These are phyloP conservation scores for Naja naja DNA, from an alignment of 2,113 vertebrate species.

Conservation along the genomic window DNA sequence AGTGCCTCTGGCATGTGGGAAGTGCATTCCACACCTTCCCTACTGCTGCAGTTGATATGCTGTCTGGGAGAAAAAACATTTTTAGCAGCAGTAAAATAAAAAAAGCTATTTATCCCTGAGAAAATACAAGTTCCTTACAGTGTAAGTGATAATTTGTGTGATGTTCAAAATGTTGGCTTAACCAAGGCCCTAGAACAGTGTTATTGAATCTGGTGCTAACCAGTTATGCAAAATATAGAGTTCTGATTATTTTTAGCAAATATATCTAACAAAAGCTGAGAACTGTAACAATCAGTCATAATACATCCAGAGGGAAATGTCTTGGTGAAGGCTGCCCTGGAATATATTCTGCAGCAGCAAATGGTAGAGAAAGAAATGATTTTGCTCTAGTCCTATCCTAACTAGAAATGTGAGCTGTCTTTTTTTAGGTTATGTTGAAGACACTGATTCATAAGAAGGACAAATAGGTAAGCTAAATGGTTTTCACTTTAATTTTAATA, in stretches of 20 bases:
- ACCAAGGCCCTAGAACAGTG: background rate
- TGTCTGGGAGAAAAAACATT: background rate
- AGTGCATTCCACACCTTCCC: constrained; percentile 12
- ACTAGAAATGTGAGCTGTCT: background rate
- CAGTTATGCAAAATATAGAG: background rate
- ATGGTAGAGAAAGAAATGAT: background rate
- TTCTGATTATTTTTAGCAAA: background rate
- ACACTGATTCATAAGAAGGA: background rate
- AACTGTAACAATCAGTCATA: background rate
- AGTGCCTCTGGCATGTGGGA: constrained; percentile 6
- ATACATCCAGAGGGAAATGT: background rate
- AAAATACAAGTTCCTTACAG: constrained; percentile 6
- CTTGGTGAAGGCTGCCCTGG: background rate
- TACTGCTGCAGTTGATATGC: background rate
- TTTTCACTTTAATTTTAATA: background rate
- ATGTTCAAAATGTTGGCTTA: background rate
- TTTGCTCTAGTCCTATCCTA: background rate
- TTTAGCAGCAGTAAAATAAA: background rate
- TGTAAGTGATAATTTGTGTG: background rate
- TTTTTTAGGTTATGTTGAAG: background rate
- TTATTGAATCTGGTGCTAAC: background rate
- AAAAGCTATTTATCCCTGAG: constrained; percentile 15
- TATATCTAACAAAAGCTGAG: background rate
- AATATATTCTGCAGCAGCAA: background rate
- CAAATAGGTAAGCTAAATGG: background rate